phyloP scores from a whole-genome alignment of 2,888 invertebrate genomes.

The Macaria notata region DNA sequence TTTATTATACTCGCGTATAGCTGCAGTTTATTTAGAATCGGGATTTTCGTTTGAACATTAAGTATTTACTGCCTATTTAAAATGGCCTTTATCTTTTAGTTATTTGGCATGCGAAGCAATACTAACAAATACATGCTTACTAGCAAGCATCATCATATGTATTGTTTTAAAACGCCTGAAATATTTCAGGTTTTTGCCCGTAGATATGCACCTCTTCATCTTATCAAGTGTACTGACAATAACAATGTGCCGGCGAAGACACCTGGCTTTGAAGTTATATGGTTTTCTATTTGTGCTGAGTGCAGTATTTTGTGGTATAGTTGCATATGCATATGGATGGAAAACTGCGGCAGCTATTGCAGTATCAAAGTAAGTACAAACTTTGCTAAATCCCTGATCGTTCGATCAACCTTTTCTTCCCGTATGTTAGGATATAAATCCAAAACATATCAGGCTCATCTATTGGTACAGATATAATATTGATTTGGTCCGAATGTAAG shows the following conservation, averaged over 20 bases:
- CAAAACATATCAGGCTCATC: not conserved
- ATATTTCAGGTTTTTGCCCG: conserved; percentile 36
- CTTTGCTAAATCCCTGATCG: not conserved
- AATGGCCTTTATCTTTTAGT: not conserved
- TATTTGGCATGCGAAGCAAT: not conserved
- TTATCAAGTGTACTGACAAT: conserved; percentile 33
- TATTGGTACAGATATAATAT: not conserved
- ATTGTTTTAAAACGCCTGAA: not conserved
- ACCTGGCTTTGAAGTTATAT: conserved; percentile 31
- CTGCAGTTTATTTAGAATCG: no score
- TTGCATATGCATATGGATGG: conserved; percentile 23
- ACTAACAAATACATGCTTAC: not conserved
- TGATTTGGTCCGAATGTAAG: not conserved
- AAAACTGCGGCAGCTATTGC: not conserved
- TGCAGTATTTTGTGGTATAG: conserved; percentile 16
- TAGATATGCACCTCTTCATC: conserved; percentile 40
- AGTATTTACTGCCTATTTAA: no score
- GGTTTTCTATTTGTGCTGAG: conserved; percentile 21
- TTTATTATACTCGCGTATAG: no score
- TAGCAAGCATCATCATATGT: not conserved
- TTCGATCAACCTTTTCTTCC: not conserved
- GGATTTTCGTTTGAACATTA: no score
- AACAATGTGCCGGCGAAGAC: conserved; percentile 28
- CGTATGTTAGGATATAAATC: not conserved
- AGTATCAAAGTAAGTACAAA: conserved; percentile 36